Percentiles rank a stretch among this genome's conserved stretches.
phyloP scores from a whole-genome alignment of 2,113 vertebrate genomes.

The Calidris pygmaea region DNA sequence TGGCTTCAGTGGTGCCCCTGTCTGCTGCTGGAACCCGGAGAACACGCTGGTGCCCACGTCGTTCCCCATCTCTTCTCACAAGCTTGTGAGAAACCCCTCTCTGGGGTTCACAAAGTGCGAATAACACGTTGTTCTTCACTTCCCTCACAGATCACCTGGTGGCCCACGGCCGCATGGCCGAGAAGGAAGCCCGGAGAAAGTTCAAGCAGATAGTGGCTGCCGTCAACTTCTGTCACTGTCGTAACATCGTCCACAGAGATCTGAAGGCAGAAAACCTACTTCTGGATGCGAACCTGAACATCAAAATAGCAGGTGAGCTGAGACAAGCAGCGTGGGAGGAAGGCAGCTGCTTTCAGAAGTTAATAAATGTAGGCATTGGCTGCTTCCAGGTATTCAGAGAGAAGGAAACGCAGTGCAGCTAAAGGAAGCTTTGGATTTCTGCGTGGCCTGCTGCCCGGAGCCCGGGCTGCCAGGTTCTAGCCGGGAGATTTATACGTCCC shows the following conservation, averaged over 20 bases:
- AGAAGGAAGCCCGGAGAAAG: slow-evolving; percentile 95
- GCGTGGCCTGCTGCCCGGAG: slow-evolving; percentile 39
- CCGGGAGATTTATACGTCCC: slow-evolving; percentile 1
- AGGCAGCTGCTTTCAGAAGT: slow-evolving; percentile 13
- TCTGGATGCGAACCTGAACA: slow-evolving; percentile 93
- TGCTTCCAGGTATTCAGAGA: slow-evolving; percentile 41
- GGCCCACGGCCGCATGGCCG: slow-evolving; percentile 96
- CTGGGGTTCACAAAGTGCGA: no score
- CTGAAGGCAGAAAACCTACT: slow-evolving; percentile 98
- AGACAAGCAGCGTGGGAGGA: not conserved
- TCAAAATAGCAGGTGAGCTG: slow-evolving; percentile 89
- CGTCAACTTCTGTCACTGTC: slow-evolving; percentile 96
- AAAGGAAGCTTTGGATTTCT: slow-evolving; percentile 53
- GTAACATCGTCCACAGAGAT: slow-evolving; percentile 96
- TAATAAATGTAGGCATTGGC: slow-evolving; percentile 6
- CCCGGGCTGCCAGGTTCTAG: slow-evolving; percentile 4
- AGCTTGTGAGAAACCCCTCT: fast-evolving
- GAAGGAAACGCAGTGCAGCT: slow-evolving; percentile 2
- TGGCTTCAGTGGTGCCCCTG: not conserved
- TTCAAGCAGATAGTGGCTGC: slow-evolving; percentile 98
- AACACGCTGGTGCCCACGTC: fast-evolving
- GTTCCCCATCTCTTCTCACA: fast-evolving
- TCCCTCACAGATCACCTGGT: slow-evolving; percentile 89
- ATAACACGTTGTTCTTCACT: not conserved
- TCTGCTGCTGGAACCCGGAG: not conserved